Percentiles rank a stretch among this genome's conserved stretches.
These are phyloP conservation scores for Drosophila cracens DNA, from an alignment of 2,888 invertebrate species.

Conservation along the genomic window DNA sequence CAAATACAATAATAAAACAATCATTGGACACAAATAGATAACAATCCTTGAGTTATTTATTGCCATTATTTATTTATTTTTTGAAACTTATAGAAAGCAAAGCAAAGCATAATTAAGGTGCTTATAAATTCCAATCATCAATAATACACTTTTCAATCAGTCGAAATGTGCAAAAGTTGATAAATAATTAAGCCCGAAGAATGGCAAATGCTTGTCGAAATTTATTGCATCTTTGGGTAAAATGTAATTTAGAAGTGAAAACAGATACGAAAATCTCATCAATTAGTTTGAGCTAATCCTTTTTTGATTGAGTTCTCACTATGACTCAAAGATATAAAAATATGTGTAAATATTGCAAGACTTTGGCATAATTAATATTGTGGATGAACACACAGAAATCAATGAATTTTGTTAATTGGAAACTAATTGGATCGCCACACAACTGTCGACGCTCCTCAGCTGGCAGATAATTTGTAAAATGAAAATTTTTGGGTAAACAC, in stretches of 20 bases:
- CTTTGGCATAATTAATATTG: conserved; percentile 33
- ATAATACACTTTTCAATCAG: not conserved
- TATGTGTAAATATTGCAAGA: not conserved
- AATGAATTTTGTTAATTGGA: conserved; percentile 36
- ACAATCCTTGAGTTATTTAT: not conserved
- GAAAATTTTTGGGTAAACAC: conserved; percentile 53
- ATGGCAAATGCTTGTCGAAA: not conserved
- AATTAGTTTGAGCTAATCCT: conserved; percentile 10
- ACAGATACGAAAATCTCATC: conserved; percentile 15
- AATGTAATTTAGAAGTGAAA: not conserved
- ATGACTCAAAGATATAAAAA: not conserved
- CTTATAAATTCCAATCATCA: not conserved
- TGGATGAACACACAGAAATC: conserved; percentile 23
- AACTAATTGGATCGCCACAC: conserved; percentile 36
- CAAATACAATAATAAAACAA: not conserved
- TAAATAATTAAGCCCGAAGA: not conserved
- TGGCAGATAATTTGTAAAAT: conserved; percentile 42
- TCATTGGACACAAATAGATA: not conserved
- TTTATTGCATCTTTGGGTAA: not conserved
- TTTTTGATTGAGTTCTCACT: not conserved
- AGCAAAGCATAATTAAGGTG: not conserved
- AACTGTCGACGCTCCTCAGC: not conserved
- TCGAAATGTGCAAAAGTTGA: not conserved
- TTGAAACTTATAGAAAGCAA: not conserved
- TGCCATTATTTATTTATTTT: not conserved